A percentile compares a stretch with the other conserved stretches of the same genome.
Evolutionary conservation across 2,888 invertebrate species (phyloP).

Genomic region (Polyommatus icarus): DNA sequence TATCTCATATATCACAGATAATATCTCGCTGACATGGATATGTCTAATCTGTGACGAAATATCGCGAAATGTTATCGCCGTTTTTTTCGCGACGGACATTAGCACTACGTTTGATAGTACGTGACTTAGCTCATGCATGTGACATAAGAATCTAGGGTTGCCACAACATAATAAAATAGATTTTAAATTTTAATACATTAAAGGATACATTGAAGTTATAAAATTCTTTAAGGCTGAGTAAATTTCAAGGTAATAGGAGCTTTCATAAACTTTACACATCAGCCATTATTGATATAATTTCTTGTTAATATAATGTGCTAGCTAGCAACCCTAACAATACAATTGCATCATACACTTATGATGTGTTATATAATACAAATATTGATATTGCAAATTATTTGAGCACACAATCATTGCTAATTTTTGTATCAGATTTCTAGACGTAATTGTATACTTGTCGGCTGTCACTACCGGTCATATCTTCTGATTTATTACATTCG

Average conservation of each 20-base stretch:
- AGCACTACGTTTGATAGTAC: conserved; percentile 15
- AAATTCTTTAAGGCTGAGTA: not conserved
- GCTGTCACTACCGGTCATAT: conserved; percentile 5
- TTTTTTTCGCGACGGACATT: not conserved
- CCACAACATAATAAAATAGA: not conserved
- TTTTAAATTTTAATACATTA: not conserved
- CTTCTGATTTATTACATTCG: not conserved
- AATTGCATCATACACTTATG: conserved; percentile 22
- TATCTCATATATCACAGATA: not conserved
- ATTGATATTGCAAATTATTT: conserved; percentile 29
- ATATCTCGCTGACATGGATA: not conserved
- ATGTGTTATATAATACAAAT: conserved; percentile 26
- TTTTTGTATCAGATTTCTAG: conserved; percentile 17
- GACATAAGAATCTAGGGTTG: conserved; percentile 14
- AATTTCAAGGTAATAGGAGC: not conserved
- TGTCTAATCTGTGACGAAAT: conserved; percentile 14
- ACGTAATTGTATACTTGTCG: conserved; percentile 14
- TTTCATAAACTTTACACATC: not conserved
- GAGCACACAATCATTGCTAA: conserved; percentile 20
- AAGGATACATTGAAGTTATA: too few species aligned
- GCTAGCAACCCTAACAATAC: not conserved
- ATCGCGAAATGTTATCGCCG: conserved; percentile 17
- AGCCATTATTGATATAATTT: not conserved
- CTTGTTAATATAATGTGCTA: not conserved
- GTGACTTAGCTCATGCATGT: conserved; percentile 32